Percentiles rank a stretch among this genome's conserved stretches.
Evolutionary conservation across 2,113 vertebrate genomes (phyloP).

Genomic region (Phainopepla nitens): DNA sequence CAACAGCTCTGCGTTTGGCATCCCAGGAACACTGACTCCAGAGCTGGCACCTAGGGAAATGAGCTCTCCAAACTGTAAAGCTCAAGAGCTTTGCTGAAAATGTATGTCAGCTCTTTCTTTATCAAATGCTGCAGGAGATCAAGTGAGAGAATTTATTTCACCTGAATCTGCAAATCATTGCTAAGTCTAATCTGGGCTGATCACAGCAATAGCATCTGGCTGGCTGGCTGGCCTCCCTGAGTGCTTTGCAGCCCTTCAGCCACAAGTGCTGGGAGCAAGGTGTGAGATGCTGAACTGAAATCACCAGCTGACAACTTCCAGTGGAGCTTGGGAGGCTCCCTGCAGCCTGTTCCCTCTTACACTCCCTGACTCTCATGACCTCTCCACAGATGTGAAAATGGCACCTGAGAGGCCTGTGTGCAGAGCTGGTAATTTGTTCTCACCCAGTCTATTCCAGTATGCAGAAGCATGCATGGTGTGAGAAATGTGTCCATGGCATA

Average conservation of each 20-base stretch:
- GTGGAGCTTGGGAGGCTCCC: constrained; percentile 4
- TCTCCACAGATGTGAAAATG: constrained; percentile 49
- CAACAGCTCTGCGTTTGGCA: not conserved
- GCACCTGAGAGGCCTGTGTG: constrained; percentile 43
- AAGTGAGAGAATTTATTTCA: not conserved
- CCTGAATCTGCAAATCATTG: not conserved
- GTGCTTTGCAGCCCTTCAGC: not conserved
- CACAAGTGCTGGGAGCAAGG: not conserved
- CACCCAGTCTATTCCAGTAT: constrained; percentile 64
- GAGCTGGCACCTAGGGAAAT: not conserved
- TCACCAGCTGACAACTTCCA: not conserved
- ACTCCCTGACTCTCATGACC: not conserved
- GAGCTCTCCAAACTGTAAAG: not conserved
- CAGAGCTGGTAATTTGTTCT: constrained; percentile 53
- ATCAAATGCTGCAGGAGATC: not conserved
- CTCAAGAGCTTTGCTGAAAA: constrained; percentile 5
- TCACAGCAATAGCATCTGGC: not conserved
- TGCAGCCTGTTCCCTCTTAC: constrained; percentile 8
- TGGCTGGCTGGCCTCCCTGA: not conserved
- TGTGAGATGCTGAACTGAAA: constrained; percentile 4
- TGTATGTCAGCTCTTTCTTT: not conserved
- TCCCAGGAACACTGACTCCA: constrained; percentile 20
- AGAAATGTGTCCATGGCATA: constrained; percentile 73
- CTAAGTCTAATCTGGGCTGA: not conserved
- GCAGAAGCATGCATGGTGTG: constrained; percentile 75